Conservation (phyloP, 2,797 vertebrate genomes). For the Craterocephalus amniculus region DNA sequence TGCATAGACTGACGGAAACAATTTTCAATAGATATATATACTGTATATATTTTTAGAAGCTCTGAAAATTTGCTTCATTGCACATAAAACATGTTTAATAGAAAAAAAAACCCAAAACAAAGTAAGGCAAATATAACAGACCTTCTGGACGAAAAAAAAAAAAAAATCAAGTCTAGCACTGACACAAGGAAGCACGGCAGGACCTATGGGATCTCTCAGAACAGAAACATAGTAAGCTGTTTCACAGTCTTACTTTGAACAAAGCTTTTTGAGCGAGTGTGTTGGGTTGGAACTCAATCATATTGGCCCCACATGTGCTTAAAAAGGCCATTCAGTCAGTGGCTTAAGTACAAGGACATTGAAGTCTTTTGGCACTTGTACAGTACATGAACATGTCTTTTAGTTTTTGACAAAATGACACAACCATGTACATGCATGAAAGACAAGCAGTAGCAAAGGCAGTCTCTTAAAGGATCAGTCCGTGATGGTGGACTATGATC, state of each 20-base stretch:
- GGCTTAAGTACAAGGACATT: constrained; percentile 74
- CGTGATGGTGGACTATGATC: constrained; percentile 73
- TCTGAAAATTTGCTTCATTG: constrained; percentile 51
- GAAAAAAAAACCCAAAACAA: constrained; percentile 52
- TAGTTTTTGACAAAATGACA: constrained; percentile 81
- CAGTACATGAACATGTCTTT: constrained; percentile 85
- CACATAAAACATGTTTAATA: constrained; percentile 60
- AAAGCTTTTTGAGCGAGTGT: constrained; percentile 63
- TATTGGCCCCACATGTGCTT: constrained; percentile 74
- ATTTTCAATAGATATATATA: constrained; percentile 55
- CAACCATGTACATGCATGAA: constrained; percentile 87
- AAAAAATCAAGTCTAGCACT: constrained; percentile 69
- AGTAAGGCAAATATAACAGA: constrained; percentile 78
- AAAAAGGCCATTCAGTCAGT: constrained; percentile 77
- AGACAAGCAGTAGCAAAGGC: constrained; percentile 84
- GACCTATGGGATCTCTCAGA: constrained; percentile 64
- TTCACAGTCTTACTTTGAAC: constrained; percentile 77
- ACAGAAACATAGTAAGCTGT: constrained; percentile 71
- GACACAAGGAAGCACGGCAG: constrained; percentile 77
- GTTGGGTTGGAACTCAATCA: constrained; percentile 60
- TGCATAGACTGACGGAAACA: constrained; percentile 52
- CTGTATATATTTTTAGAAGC: constrained; percentile 57
- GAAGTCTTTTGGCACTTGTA: constrained; percentile 85
- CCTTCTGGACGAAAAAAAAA: constrained; percentile 64
- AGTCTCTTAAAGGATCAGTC: constrained; percentile 80